Evolutionary conservation across 2,113 vertebrate genomes (phyloP).

Genomic region (Scomber japonicus): DNA sequence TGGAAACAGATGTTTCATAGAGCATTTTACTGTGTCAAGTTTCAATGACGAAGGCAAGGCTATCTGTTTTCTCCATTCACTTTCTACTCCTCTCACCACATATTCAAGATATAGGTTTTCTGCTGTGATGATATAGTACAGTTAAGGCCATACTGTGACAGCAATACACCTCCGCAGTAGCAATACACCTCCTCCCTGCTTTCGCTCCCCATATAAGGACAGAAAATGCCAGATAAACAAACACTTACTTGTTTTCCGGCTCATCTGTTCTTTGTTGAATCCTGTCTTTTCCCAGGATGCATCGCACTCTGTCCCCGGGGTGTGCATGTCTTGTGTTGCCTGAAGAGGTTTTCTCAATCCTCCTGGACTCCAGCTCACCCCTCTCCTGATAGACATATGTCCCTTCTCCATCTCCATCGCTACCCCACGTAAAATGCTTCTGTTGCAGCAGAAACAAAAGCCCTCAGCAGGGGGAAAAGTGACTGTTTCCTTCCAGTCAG

Average conservation of each 20-base stretch:
- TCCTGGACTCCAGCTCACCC: conserved; percentile 81
- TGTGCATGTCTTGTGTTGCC: conserved; percentile 56
- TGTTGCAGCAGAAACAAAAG: conserved; percentile 26
- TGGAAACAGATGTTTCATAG: conserved; percentile 79
- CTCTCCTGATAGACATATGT: conserved; percentile 76
- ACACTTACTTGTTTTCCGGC: conserved; percentile 85
- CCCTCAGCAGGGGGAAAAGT: conserved; percentile 3
- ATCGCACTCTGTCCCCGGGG: conserved; percentile 60
- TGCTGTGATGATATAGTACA: conserved; percentile 21
- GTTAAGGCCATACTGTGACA: conserved; percentile 17
- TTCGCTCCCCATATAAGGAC: conserved; percentile 15
- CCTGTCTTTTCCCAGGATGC: conserved; percentile 75
- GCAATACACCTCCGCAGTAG: neutral
- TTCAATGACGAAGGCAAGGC: conserved; percentile 47
- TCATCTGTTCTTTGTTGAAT: conserved; percentile 74
- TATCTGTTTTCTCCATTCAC: conserved; percentile 55
- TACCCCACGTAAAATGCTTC: conserved; percentile 14
- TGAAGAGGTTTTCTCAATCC: conserved; percentile 72
- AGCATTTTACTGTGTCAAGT: conserved; percentile 62
- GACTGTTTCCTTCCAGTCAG: conserved; percentile 36
- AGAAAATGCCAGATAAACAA: conserved; percentile 58
- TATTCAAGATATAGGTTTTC: conserved; percentile 20
- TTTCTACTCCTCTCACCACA: conserved; percentile 7
- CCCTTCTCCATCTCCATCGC: conserved; percentile 76
- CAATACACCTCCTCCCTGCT: neutral